Percentiles rank a stretch among this genome's conserved stretches.
These are phyloP conservation scores for Torymus tubicola DNA, from an alignment of 2,888 invertebrate species.

Conservation along the genomic window DNA sequence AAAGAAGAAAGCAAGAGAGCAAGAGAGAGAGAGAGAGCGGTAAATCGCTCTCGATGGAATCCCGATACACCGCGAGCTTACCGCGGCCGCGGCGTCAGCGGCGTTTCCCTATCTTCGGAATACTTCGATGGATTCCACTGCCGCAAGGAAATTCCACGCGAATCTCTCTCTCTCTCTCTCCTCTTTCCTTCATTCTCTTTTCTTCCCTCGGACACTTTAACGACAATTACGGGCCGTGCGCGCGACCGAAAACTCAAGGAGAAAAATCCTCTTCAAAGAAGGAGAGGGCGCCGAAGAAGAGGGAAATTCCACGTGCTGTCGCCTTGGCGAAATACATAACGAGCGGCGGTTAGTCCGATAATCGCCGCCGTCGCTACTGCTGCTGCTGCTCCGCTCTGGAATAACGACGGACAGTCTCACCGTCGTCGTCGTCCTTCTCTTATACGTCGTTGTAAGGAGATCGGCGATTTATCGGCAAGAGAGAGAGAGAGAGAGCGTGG, in stretches of 20 bases:
- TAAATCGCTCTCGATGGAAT: conserved; percentile 53
- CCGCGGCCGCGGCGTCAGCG: neutral
- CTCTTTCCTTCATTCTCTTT: neutral
- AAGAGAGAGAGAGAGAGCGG: neutral
- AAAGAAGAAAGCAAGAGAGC: conserved; percentile 10
- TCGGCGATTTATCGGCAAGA: conserved; percentile 41
- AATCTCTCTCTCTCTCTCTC: neutral
- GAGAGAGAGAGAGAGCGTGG: neutral
- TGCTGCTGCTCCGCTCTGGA: conserved; percentile 38
- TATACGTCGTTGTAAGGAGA: conserved; percentile 29
- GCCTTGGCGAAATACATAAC: conserved; percentile 48
- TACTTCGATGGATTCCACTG: conserved; percentile 35
- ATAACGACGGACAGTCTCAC: conserved; percentile 53
- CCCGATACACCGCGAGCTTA: conserved; percentile 18
- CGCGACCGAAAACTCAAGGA: neutral
- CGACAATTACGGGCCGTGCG: conserved; percentile 25
- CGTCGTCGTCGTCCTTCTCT: conserved; percentile 15
- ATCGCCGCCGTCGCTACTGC: conserved; percentile 42
- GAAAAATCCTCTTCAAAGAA: neutral
- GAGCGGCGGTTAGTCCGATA: conserved; percentile 50
- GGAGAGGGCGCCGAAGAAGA: neutral
- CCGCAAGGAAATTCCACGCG: conserved; percentile 27
- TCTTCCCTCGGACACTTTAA: neutral
- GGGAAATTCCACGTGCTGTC: conserved; percentile 9
- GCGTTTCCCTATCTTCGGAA: conserved; percentile 34